Base-by-base conservation (phyloP, 2,113 vertebrate species). In the Sterrhoptilus dennistouni region DNA sequence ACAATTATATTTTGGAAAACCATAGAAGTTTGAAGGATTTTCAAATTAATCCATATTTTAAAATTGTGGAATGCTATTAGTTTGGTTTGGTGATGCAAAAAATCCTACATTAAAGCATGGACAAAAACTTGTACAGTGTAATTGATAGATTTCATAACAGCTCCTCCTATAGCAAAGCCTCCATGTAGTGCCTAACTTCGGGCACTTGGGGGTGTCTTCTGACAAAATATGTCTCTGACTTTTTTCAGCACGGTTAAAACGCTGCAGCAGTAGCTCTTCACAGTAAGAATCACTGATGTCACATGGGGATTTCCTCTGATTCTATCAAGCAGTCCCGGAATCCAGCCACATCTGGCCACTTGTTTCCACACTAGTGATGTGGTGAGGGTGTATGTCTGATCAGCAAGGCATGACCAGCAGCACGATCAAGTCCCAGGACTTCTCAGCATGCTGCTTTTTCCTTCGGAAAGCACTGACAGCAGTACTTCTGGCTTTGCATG, bases 61-160 rank as follows among this genome's bases (percentile, higher is more conserved):
- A 49, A 92, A 59, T 21, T 23, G 22, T 28, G 28, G 31, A 66
- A 79, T 38, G 11, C 14, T 15, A 38, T 36, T 40, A 29, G 2
- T 45, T 35, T 54, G 16, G 36, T 90, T 54, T 45, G 18, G 7
- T 2, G 14, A 8, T 52, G 29, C 17, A 70, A 24, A 60, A 83
- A 50, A 12, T 8, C 14, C 33, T 44, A 22, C 38, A 16, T 57
- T 60, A 16, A 15, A 31, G 4, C 28, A 45, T 1, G 10, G 15
- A 29, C 24, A 60, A 76, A 93, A 83, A 9, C 10, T 54, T 21
- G 7, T 36, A 2, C 8, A 42, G 31, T 8, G 6, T 31, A 52
- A 33, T 25, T 36, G 17, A 11, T 8, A 8, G 0, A 5, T 59
- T 72, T 44, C 2, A 0, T 13, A 60, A 56, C 4, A 47, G 8